Percentiles rank a stretch among this genome's conserved stretches.
phyloP scores from a whole-genome alignment of 1,140 invertebrate species.

The Zelostemma sp. region DNA sequence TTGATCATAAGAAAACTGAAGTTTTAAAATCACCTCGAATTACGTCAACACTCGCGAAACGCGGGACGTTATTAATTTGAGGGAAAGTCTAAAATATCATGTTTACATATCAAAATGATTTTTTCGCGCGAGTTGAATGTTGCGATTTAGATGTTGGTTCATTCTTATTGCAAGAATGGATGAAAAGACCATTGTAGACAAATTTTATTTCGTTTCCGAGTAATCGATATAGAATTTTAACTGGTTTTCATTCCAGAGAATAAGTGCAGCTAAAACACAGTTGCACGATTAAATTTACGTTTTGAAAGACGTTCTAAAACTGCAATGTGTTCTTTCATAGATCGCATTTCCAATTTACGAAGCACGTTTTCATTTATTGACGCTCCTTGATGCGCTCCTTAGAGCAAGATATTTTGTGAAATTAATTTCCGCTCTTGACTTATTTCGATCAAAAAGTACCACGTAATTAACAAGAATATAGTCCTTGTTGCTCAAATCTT shows the following conservation, averaged over 20 bases:
- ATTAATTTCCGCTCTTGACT: no score
- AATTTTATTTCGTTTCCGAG: neutral
- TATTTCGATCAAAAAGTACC: no score
- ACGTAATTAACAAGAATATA: no score
- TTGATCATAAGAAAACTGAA: neutral
- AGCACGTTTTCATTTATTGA: neutral
- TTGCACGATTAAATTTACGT: no score
- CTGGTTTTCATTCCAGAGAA: neutral
- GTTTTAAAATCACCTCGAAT: neutral
- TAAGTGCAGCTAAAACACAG: no score
- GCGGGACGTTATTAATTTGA: neutral
- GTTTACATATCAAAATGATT: neutral
- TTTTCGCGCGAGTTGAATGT: neutral
- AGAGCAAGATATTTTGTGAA: no score
- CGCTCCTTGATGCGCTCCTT: no score
- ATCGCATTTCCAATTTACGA: neutral
- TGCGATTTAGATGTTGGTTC: neutral
- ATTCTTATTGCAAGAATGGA: no score
- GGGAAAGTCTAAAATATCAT: neutral
- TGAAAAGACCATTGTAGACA: no score
- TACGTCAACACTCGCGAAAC: neutral
- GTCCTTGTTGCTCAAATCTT: neutral
- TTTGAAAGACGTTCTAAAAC: neutral
- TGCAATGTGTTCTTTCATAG: neutral
- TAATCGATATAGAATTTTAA: neutral